Percentiles rank a stretch among this genome's conserved stretches.
Evolutionary conservation across 2,113 vertebrate genomes (phyloP).

Genomic region (Phyllopteryx taeniolatus): DNA sequence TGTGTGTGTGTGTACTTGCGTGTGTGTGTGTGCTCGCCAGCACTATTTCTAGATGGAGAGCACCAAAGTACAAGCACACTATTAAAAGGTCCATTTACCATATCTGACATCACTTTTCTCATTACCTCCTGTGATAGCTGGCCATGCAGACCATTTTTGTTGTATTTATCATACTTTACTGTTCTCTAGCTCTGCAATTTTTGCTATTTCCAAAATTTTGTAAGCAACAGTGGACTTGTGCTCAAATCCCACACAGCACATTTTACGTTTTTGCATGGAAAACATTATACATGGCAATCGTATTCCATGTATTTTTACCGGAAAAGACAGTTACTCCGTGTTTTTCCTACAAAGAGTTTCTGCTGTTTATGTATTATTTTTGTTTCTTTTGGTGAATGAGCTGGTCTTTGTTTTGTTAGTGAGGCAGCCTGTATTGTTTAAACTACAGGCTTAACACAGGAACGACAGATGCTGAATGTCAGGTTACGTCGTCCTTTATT

Average conservation of each 20-base stretch:
- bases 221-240: not conserved
- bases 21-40: slow-evolving; percentile 4
- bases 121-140: not conserved
- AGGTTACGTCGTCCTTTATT: no score
- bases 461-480: no score
- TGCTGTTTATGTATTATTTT: no score
- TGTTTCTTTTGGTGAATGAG: no score
- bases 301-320: not conserved
- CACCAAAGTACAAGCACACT: slow-evolving; percentile 3
- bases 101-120: not conserved
- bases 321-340: not conserved
- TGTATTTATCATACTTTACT: not conserved
- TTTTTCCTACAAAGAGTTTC: not conserved
- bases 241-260: not conserved
- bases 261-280: not conserved
- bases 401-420: no score
- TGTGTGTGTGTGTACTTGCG: not conserved
- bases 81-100: slow-evolving; percentile 5
- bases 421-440: no score
- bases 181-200: not conserved
- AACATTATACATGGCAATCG: not conserved
- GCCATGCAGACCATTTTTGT: not conserved
- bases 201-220: not conserved
- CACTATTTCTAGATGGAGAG: slow-evolving; percentile 12
- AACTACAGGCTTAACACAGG: no score